These are phyloP conservation scores for Protodeltote pygarga DNA, from an alignment of 2,888 invertebrate species.

Conservation along the genomic window DNA sequence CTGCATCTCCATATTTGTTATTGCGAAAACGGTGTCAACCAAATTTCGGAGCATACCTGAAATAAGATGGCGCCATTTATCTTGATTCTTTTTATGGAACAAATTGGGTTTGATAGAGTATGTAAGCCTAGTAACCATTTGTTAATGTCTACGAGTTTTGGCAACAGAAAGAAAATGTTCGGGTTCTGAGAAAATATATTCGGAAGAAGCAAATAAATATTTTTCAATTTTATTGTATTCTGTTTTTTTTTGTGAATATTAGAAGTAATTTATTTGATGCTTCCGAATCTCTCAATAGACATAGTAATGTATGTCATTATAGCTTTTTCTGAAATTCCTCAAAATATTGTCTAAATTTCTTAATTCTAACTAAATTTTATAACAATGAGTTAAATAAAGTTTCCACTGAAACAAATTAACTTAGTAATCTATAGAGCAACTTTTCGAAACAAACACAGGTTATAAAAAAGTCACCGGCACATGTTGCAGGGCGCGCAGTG, in stretches of 20 bases:
- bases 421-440: not conserved
- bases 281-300: too few species aligned
- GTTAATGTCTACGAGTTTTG: constrained; percentile 28
- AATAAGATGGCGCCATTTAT: constrained; percentile 47
- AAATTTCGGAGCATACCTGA: constrained; percentile 48
- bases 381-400: too few species aligned
- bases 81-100: constrained; percentile 49
- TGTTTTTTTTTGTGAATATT: too few species aligned
- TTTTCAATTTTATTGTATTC: not conserved
- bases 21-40: constrained; percentile 53
- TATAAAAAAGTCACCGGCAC: constrained; percentile 43
- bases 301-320: too few species aligned
- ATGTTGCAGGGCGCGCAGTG: constrained; percentile 26
- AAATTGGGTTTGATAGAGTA: constrained; percentile 51
- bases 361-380: too few species aligned
- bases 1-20: constrained; percentile 70
- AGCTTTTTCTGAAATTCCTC: not conserved
- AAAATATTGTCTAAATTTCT: too few species aligned
- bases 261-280: too few species aligned
- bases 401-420: too few species aligned
- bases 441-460: constrained; percentile 16
- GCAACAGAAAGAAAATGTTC: constrained; percentile 19
- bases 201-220: not conserved
- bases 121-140: constrained; percentile 37
- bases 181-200: constrained; percentile 5